Evolutionary conservation across 2,797 vertebrate genomes (phyloP), one percentile per base, ranked within the genome.

Genomic region (Diceros bicornis): DNA sequence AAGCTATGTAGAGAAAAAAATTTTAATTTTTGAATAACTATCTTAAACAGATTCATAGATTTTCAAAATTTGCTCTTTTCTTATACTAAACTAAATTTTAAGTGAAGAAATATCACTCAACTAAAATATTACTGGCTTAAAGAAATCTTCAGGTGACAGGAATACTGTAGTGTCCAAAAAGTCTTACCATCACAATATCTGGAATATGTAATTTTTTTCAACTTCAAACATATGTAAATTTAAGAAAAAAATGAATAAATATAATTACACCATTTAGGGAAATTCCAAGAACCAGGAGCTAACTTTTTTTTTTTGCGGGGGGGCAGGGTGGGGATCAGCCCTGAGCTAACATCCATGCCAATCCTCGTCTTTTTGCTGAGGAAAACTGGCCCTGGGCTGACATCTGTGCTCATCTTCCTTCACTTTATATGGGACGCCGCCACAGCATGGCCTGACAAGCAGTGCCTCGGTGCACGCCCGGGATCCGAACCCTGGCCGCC

Each of bases 41-140:
- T 81, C 17, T 75, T 77, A 89, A 89, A 82, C n/a, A 93, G n/a
- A 86, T 75, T 62, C 41, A 93, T 10, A 82, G 20, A 88, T 96
- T 89, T 89, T 92, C 72, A 89, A 79, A 77, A 78, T 69, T 95
- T 91, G n/a, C 29, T 52, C 50, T 91, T 57, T 79, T 71, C 27
- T 83, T 89, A 64, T 69, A 62, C 25, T 82, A 95, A 85, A 41
- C 6, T 86, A 91, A 94, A 72, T 82, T 82, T 96, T 85, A 95
- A 69, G 4, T 83, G 27, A 95, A 93, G 71, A 89, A 79, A 94
- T 85, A 82, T 83, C 41, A 91, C 27, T 86, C 75, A 94, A 82
- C 0, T 91, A 94, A 41, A 94, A 83, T 69, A 90, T 44, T 86
- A 81, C 64, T 61, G 11, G 7, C 18, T 82, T 88, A 50, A 88